phyloP scores from a whole-genome alignment of 1,140 invertebrate genomes.

The Aethina tumida region DNA sequence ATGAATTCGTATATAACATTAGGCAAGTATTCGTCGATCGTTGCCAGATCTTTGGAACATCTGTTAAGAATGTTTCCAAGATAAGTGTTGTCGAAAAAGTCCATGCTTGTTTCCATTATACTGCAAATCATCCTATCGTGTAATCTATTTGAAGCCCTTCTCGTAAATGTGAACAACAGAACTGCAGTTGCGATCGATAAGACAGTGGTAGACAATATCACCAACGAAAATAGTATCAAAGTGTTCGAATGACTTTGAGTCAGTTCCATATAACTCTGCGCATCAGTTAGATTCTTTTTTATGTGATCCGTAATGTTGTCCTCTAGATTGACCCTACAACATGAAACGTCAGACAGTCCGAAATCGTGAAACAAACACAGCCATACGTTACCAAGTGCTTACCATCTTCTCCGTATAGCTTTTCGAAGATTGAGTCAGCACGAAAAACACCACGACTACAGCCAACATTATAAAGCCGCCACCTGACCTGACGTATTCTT shows the following conservation, averaged over 20 bases:
- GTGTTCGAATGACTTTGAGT: constrained; percentile 33
- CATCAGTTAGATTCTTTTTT: constrained; percentile 13
- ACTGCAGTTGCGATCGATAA: constrained; percentile 37
- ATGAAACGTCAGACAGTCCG: background rate
- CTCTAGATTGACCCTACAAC: constrained; percentile 21
- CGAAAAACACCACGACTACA: constrained; percentile 13
- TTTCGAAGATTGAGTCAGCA: constrained; percentile 11
- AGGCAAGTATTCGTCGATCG: constrained; percentile 26
- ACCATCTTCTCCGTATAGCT: constrained; percentile 20
- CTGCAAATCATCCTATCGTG: constrained; percentile 20
- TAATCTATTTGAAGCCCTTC: constrained; percentile 19
- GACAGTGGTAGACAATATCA: constrained; percentile 51
- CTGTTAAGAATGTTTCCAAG: constrained; percentile 29
- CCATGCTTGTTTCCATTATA: constrained; percentile 25
- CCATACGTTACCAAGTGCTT: constrained; percentile 23
- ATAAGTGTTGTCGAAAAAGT: constrained; percentile 26
- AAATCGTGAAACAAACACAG: constrained; percentile 1
- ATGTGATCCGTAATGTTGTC: constrained; percentile 10
- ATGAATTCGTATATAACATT: constrained; percentile 22
- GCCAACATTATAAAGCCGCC: constrained; percentile 18
- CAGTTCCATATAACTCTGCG: constrained; percentile 7
- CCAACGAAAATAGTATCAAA: constrained; percentile 53
- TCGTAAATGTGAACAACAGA: constrained; percentile 18
- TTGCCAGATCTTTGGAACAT: constrained; percentile 26
- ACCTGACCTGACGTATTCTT: constrained; percentile 21